Percentiles rank a stretch among this genome's conserved stretches.
phyloP scores from a whole-genome alignment of 2,797 vertebrate genomes.

The Astyanax mexicanus region DNA sequence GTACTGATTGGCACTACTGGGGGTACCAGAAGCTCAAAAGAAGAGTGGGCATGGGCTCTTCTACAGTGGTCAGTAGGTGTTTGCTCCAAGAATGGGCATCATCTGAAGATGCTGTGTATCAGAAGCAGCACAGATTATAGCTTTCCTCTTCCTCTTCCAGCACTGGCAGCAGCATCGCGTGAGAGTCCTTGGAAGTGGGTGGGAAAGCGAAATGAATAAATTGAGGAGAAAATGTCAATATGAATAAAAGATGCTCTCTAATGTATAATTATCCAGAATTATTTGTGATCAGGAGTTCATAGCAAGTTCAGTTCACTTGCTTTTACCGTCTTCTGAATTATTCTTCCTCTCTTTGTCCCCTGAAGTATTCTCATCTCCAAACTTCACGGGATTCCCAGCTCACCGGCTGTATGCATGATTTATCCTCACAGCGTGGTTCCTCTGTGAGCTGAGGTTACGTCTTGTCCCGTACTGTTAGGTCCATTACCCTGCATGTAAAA shows the following conservation, averaged over 20 bases:
- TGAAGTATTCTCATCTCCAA: background rate
- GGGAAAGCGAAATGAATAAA: too few relatives aligned
- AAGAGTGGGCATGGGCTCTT: too few relatives aligned
- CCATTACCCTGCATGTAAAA: constrained; percentile 12
- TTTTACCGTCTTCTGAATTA: background rate
- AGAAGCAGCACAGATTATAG: too few relatives aligned
- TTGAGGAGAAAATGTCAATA: too few relatives aligned
- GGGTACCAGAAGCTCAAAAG: too few relatives aligned
- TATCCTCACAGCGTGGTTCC: background rate
- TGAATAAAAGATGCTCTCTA: background rate
- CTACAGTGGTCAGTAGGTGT: too few relatives aligned
- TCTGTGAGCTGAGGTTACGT: background rate
- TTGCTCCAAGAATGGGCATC: too few relatives aligned
- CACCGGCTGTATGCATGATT: constrained; percentile 9
- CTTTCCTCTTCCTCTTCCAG: too few relatives aligned
- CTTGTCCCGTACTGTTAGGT: background rate
- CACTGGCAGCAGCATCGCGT: too few relatives aligned
- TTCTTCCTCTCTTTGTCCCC: background rate
- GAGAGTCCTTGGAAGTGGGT: too few relatives aligned
- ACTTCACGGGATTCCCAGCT: background rate
- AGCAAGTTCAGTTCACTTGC: background rate
- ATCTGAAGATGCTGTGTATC: too few relatives aligned
- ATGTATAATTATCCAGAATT: background rate
- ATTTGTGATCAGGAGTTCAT: background rate
- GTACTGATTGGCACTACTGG: too few relatives aligned